These are phyloP conservation scores for Zoanthus gigantus DNA, from an alignment of 92 coral and sea anemone genomes.

Conservation along the genomic window DNA sequence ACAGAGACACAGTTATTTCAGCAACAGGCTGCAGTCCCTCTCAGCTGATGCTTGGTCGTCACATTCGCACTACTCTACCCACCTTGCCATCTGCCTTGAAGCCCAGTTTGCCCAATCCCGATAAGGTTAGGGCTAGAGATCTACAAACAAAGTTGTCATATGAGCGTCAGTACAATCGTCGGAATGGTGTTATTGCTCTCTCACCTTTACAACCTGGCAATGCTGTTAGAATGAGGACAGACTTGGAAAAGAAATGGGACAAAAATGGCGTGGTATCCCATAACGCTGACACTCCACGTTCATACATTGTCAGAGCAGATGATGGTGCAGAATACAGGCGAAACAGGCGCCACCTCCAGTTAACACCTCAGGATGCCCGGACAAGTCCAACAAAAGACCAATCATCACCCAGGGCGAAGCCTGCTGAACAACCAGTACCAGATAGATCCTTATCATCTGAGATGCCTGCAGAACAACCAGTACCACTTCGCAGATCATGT, in stretches of 20 bases:
- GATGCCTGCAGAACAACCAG: too few species aligned
- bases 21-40: not conserved
- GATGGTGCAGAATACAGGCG: conserved; percentile 12
- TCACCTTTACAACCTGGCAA: not conserved
- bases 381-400: not conserved
- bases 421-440: not conserved
- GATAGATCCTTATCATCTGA: too few species aligned
- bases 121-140: conserved; percentile 10
- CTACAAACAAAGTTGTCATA: conserved; percentile 7
- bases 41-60: conserved; percentile 19
- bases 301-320: not conserved
- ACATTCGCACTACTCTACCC: conserved; percentile 15
- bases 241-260: conserved; percentile 13
- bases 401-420: not conserved
- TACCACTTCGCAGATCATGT: not conserved
- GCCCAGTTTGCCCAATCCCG: conserved; percentile 7
- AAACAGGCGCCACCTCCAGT: conserved; percentile 19
- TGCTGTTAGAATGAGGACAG: not conserved
- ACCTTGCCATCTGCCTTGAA: conserved; percentile 20
- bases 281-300: not conserved
- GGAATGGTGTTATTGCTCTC: not conserved
- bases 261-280: not conserved
- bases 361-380: conserved; percentile 2
- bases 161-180: conserved; percentile 13
- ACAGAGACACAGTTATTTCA: not conserved